Evolutionary conservation across 1,140 invertebrate genomes (phyloP), one percentile per base, ranked within the genome.

Genomic region (Parapsyche elsis): DNA sequence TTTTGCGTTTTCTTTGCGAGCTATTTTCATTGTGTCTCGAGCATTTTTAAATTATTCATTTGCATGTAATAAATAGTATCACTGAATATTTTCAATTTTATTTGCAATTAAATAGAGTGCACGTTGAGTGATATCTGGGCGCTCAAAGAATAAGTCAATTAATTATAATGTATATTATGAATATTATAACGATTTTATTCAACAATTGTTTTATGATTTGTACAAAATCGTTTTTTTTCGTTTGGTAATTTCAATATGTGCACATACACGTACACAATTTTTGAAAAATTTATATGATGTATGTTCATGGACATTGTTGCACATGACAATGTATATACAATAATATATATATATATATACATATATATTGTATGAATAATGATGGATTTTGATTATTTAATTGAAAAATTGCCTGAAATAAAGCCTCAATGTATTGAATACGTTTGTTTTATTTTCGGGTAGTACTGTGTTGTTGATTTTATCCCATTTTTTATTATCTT

Each of bases 361-460:
- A 53, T 53, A 53, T 53, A 16, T 53, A 46, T 46, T n/a, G n/a
- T n/a, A n/a, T n/a, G n/a, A n/a, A n/a, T n/a, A 53, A 53, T 16
- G 49, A 53, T 0, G 49, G 21, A 21, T 61, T 67, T 61, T 67
- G 10, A 26, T 67, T 67, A 23, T 67, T 67, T 67, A 67, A 24
- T 67, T 67, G 19, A 26, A 67, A 5, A 67, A 67, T 67, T 67
- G 64, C 64, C 64, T 67, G 64, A 67, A 67, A 67, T 67, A 67
- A 67, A 67, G 64, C 64, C 64, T 67, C 64, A 26, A 67, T 67
- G 64, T 67, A 67, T 67, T 30, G 24, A 67, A 67, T 9, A 67
- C 10, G 10, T 64, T 64, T 5, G 19, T 64, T 64, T 64, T 64
- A 19, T 64, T 64, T 46, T n/a, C n/a, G n/a, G n/a, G n/a, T n/a